A percentile compares a stretch with the other conserved stretches of the same genome.
These are phyloP conservation scores for Philaethria dido DNA, from an alignment of 2,888 invertebrate species.

Conservation along the genomic window DNA sequence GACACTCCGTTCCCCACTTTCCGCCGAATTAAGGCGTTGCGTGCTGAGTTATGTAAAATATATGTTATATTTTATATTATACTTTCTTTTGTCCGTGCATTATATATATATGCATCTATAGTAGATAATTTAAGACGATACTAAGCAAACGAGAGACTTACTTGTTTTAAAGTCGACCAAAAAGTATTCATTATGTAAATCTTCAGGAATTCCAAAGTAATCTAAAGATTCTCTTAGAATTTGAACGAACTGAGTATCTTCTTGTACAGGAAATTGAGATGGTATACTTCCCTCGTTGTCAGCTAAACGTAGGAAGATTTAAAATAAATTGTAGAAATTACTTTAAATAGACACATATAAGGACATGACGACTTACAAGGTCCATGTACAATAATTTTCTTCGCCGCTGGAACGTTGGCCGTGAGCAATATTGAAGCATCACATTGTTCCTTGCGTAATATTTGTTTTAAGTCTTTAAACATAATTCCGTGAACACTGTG, in stretches of 20 bases:
- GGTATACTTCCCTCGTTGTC: conserved; percentile 97
- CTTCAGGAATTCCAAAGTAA: conserved; percentile 98
- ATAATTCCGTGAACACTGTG: conserved; percentile 99
- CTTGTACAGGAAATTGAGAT: conserved; percentile 98
- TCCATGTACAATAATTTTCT: conserved; percentile 99
- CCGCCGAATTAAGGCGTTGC: too few relatives aligned
- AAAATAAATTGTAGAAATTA: too few relatives aligned
- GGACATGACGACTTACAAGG: conserved; percentile 69
- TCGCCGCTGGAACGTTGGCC: conserved; percentile 99
- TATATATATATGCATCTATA: too few relatives aligned
- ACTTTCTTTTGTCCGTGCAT: too few relatives aligned
- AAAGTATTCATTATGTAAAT: conserved; percentile 94
- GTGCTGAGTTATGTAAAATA: too few relatives aligned
- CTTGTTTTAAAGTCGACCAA: conserved; percentile 99
- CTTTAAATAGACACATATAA: neutral
- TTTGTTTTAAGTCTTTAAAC: conserved; percentile 99
- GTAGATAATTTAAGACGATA: too few relatives aligned
- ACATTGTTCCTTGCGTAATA: conserved; percentile 98
- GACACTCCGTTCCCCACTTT: too few relatives aligned
- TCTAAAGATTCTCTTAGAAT: conserved; percentile 97
- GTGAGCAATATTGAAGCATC: conserved; percentile 98
- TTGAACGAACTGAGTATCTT: conserved; percentile 98
- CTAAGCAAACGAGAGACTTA: too few relatives aligned
- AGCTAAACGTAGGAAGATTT: conserved; percentile 68
- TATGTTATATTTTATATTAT: too few relatives aligned